These are phyloP conservation scores for Aphyosemion australe DNA, from an alignment of 2,113 vertebrate species.

Conservation along the genomic window DNA sequence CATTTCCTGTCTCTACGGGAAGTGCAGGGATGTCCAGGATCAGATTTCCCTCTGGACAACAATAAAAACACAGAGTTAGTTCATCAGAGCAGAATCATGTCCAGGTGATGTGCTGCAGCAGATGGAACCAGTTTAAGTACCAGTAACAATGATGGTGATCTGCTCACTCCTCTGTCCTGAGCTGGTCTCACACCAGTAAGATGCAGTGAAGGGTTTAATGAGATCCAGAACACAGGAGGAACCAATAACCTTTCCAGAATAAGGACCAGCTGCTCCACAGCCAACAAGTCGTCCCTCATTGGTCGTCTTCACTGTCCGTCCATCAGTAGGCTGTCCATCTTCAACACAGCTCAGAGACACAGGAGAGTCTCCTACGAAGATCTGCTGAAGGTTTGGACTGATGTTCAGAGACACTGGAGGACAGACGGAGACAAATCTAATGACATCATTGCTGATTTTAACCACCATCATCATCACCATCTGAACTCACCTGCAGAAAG, in stretches of 20 bases:
- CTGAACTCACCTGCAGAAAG: no score
- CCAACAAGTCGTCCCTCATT: background rate
- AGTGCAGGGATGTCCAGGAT: constrained; percentile 21
- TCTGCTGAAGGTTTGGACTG: background rate
- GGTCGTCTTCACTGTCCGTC: constrained; percentile 16
- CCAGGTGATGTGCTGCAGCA: no score
- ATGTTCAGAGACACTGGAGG: background rate
- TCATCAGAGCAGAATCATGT: no score
- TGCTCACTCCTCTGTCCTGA: background rate
- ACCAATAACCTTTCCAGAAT: accelerated
- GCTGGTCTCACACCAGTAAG: background rate
- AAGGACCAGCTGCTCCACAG: background rate
- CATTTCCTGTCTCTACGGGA: constrained; percentile 16
- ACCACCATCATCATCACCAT: no score
- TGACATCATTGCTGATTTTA: no score
- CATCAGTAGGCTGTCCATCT: constrained; percentile 1
- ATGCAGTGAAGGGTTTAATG: accelerated
- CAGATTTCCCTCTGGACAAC: background rate
- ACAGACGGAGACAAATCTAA: no score
- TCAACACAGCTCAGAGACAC: constrained; percentile 28
- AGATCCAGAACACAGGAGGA: constrained; percentile 1
- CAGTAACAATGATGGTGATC: background rate
- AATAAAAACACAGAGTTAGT: background rate
- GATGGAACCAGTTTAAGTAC: no score
- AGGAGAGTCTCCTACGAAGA: background rate